Percentiles rank a stretch among this genome's conserved stretches.
phyloP scores from a whole-genome alignment of 2,888 invertebrate species.

The Brassicogethes aeneus region DNA sequence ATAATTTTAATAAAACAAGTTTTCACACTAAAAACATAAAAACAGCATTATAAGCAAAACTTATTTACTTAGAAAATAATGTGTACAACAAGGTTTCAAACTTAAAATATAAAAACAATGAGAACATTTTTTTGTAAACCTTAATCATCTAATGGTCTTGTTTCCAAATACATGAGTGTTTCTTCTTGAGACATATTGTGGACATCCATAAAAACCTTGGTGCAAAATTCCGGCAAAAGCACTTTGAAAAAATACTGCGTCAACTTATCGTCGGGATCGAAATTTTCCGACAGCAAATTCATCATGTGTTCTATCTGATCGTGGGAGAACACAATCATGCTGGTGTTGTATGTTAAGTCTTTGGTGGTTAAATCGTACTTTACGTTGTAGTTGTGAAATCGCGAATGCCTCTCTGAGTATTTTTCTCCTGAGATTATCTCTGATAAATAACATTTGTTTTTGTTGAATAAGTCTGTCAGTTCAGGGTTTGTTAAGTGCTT shows the following conservation, averaged over 20 bases:
- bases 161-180: conserved; percentile 25
- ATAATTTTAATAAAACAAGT: no score
- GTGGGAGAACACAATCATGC: conserved; percentile 26
- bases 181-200: conserved; percentile 24
- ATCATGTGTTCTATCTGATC: conserved; percentile 28
- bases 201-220: conserved; percentile 31
- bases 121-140: no score
- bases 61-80: no score
- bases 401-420: conserved; percentile 17
- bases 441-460: conserved; percentile 13
- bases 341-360: conserved; percentile 27
- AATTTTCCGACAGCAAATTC: conserved; percentile 20
- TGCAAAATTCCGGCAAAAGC: conserved; percentile 31
- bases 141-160: conserved; percentile 22
- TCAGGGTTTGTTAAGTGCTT: conserved; percentile 18
- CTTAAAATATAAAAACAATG: no score
- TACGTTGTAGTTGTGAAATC: conserved; percentile 9
- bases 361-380: conserved; percentile 11
- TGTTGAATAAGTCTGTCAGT: conserved; percentile 16
- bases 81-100: no score
- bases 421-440: conserved; percentile 18
- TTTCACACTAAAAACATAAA: no score
- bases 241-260: conserved; percentile 32
- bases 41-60: no score
- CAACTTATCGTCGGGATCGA: conserved; percentile 21